Conservation (phyloP, 2,888 invertebrate species). For the Vanessa cardui region DNA sequence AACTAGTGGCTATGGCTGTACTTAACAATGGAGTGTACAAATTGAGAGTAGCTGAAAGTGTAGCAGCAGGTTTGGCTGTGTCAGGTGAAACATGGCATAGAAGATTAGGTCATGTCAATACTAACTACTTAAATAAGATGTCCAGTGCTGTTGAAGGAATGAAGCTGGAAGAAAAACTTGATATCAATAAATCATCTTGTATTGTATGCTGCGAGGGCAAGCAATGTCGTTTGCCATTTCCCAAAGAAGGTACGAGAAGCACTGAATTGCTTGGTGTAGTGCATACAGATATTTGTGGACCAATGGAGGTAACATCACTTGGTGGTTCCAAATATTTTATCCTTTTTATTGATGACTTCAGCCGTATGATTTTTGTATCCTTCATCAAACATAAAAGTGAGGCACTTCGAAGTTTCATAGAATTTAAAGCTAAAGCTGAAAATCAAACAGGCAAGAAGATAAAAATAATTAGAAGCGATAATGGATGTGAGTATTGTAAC, state of each 20-base stretch:
- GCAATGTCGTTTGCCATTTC: not conserved
- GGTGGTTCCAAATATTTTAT: constrained; percentile 26
- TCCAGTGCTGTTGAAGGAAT: not conserved
- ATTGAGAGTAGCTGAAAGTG: not conserved
- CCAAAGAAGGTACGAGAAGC: constrained; percentile 27
- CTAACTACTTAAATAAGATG: not conserved
- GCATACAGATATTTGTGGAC: no score
- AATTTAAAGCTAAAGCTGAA: constrained; percentile 22
- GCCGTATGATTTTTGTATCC: constrained; percentile 18
- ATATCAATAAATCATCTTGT: not conserved
- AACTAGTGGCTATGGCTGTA: not conserved
- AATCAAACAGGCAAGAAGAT: constrained; percentile 13
- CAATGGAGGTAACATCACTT: constrained; percentile 22
- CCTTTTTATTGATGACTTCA: constrained; percentile 27
- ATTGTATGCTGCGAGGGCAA: constrained; percentile 1
- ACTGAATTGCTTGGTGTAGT: constrained; percentile 29
- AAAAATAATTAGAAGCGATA: constrained; percentile 20
- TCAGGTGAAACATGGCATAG: not conserved
- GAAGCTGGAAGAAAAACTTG: not conserved
- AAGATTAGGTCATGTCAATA: not conserved
- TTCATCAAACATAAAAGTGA: constrained; percentile 21
- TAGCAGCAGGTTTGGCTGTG: not conserved
- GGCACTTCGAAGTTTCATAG: constrained; percentile 15
- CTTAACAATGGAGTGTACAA: constrained; percentile 1
- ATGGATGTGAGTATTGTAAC: constrained; percentile 22